Conservation (phyloP, 2,888 invertebrate species). For the Callosobruchus maculatus region DNA sequence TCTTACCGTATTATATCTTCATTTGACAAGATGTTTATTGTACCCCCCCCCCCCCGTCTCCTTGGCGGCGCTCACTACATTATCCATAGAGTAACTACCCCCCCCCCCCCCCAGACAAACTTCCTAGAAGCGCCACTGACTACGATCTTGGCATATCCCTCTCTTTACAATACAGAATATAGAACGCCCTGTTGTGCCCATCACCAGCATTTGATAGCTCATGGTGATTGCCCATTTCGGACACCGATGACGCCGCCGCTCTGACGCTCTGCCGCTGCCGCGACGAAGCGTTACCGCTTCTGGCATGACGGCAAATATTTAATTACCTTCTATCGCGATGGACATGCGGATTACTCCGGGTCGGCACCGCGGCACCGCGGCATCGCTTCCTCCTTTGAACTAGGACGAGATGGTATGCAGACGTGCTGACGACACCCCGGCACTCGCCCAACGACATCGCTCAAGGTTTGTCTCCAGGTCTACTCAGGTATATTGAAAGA, state of each 20-base stretch:
- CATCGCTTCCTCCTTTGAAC: background rate
- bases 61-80: too few species aligned
- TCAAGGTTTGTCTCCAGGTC: too few species aligned
- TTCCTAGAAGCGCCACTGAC: too few species aligned
- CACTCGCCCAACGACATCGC: too few species aligned
- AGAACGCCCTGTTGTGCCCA: background rate
- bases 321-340: background rate
- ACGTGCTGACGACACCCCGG: background rate
- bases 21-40: too few species aligned
- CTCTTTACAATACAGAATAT: too few species aligned
- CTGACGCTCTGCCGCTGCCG: background rate
- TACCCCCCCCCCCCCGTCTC: too few species aligned
- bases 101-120: too few species aligned
- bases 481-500: too few species aligned
- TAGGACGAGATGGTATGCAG: background rate
- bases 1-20: too few species aligned
- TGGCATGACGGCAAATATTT: background rate
- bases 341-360: background rate
- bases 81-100: too few species aligned
- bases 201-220: background rate
- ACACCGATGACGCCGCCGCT: background rate
- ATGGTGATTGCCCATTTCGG: background rate
- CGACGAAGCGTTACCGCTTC: background rate
- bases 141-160: too few species aligned
- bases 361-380: background rate